Evolutionary conservation across 30 jellyfish, hydroid and myxozoan genomes (phyloP).

Genomic region (Pelagia noctiluca): DNA sequence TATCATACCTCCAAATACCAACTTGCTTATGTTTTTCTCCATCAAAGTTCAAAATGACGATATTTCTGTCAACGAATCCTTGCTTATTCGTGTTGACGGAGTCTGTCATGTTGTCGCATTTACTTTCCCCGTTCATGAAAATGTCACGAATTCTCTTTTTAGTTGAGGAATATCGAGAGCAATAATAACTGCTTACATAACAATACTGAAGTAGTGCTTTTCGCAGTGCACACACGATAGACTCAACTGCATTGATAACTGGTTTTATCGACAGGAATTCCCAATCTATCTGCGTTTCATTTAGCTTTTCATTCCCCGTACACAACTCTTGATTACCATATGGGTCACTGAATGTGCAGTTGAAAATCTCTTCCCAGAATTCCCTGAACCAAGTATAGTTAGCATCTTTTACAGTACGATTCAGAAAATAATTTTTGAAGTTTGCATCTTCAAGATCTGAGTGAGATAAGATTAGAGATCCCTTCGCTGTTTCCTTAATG

Average conservation of each 20-base stretch:
- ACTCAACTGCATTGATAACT: slow-evolving; percentile 43
- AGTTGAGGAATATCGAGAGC: neutral
- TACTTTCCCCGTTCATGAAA: neutral
- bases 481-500: slow-evolving; percentile 49
- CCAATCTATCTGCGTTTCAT: neutral
- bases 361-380: slow-evolving; percentile 70
- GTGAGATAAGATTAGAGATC: slow-evolving; percentile 37
- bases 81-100: slow-evolving; percentile 25
- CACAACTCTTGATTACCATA: slow-evolving; percentile 31
- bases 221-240: slow-evolving; percentile 63
- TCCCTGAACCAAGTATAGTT: slow-evolving; percentile 73
- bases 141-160: neutral
- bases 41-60: slow-evolving; percentile 12
- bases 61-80: slow-evolving; percentile 19
- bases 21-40: slow-evolving; percentile 24
- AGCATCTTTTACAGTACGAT: slow-evolving; percentile 15
- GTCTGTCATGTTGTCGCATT: slow-evolving; percentile 1
- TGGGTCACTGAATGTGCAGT: slow-evolving; percentile 17
- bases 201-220: slow-evolving; percentile 19
- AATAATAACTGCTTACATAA: neutral
- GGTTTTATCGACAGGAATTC: slow-evolving; percentile 41
- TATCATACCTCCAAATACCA: slow-evolving; percentile 26
- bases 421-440: slow-evolving; percentile 47
- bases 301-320: slow-evolving; percentile 39
- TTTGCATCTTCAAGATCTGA: slow-evolving; percentile 41